Percentiles rank a stretch among this genome's conserved stretches.
These are phyloP conservation scores for Neomonachus schauinslandi DNA, from an alignment of 2,113 vertebrate genomes.

Conservation along the genomic window DNA sequence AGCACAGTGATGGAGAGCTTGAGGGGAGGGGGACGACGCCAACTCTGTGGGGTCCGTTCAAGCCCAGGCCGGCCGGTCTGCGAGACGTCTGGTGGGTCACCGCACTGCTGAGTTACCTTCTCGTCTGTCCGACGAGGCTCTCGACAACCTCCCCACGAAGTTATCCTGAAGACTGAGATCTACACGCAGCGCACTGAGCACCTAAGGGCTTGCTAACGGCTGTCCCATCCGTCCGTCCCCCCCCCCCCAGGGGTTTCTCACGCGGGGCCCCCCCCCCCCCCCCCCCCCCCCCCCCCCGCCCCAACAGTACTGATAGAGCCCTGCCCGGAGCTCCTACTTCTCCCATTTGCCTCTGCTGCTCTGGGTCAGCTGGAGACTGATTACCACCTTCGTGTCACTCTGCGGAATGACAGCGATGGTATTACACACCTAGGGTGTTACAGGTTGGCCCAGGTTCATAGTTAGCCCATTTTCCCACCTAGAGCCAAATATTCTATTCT, in stretches of 20 bases:
- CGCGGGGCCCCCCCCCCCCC: too few species aligned
- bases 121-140: not conserved
- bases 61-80: not conserved
- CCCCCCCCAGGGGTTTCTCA: too few species aligned
- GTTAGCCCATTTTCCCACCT: not conserved
- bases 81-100: not conserved
- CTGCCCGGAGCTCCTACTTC: not conserved
- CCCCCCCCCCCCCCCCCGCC: too few species aligned
- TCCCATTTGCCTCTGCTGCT: too few species aligned
- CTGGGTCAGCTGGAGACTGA: fast-evolving
- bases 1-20: too few species aligned
- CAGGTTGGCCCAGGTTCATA: not conserved
- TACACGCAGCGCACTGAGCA: not conserved
- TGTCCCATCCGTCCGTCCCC: fast-evolving
- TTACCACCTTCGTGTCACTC: too few species aligned
- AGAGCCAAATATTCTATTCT: not conserved
- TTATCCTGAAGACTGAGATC: not conserved
- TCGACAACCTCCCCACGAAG: fast-evolving
- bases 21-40: not conserved
- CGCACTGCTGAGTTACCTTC: not conserved
- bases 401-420: too few species aligned
- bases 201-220: not conserved
- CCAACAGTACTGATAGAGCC: fast-evolving
- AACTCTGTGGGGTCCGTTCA: not conserved
- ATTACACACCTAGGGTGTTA: not conserved